Conservation (phyloP, 2,113 vertebrate species). For the Aegotheles bennettii region DNA sequence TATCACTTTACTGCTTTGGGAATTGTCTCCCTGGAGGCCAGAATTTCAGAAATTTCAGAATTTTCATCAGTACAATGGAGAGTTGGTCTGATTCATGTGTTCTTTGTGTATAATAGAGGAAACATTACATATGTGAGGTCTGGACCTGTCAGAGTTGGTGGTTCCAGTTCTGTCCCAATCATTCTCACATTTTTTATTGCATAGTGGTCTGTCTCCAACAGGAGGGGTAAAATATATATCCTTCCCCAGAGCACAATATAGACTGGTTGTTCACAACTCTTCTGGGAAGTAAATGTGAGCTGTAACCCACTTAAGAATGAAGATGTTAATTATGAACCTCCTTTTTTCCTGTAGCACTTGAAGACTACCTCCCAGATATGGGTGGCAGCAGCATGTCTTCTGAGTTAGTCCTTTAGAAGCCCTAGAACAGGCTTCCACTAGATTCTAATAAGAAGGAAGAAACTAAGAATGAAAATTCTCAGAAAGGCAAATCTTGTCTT, state of each 20-base stretch:
- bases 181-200: neutral
- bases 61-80: fast-evolving
- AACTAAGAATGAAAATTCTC: neutral
- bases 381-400: neutral
- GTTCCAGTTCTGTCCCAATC: neutral
- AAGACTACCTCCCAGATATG: neutral
- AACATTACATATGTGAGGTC: neutral
- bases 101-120: neutral
- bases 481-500: neutral
- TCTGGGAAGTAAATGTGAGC: neutral
- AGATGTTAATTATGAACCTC: neutral
- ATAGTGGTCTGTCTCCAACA: neutral
- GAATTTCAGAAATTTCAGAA: neutral
- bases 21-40: neutral
- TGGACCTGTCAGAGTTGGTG: neutral
- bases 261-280: neutral
- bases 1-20: neutral
- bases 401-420: neutral
- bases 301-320: neutral
- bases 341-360: neutral
- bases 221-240: fast-evolving
- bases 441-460: neutral
- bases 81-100: neutral
- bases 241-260: neutral
- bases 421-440: neutral